These are phyloP conservation scores for Ursus arctos DNA, from an alignment of 2,113 vertebrate species.

Conservation along the genomic window DNA sequence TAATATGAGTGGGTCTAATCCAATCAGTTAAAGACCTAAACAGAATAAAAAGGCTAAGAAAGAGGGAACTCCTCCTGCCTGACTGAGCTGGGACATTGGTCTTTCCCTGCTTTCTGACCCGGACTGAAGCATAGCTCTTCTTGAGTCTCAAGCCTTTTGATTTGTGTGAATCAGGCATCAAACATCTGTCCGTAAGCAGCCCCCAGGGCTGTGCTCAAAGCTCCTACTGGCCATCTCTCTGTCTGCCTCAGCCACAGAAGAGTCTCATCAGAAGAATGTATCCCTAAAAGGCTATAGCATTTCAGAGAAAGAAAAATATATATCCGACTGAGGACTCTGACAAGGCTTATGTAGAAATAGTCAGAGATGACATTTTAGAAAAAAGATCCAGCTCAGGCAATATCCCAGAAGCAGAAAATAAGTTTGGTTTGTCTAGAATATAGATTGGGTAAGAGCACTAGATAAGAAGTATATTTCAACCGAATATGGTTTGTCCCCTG, in stretches of 20 bases:
- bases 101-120: background rate
- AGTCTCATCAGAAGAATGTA: background rate
- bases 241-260: background rate
- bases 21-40: background rate
- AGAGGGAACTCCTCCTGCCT: background rate
- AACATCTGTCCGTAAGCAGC: background rate
- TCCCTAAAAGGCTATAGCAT: background rate
- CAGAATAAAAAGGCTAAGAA: background rate
- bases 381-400: background rate
- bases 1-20: background rate
- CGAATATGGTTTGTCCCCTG: background rate
- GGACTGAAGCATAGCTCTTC: background rate
- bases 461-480: background rate
- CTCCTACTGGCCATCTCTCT: background rate
- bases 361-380: conserved; percentile 21
- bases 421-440: background rate
- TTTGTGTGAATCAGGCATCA: background rate
- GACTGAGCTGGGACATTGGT: background rate
- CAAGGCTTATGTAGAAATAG: background rate
- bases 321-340: background rate
- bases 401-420: background rate
- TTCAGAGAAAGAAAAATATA: conserved; percentile 12
- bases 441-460: background rate
- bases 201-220: background rate
- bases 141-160: background rate